Evolutionary conservation across 2,888 invertebrate genomes (phyloP).

Genomic region (Leuctra nigra): DNA sequence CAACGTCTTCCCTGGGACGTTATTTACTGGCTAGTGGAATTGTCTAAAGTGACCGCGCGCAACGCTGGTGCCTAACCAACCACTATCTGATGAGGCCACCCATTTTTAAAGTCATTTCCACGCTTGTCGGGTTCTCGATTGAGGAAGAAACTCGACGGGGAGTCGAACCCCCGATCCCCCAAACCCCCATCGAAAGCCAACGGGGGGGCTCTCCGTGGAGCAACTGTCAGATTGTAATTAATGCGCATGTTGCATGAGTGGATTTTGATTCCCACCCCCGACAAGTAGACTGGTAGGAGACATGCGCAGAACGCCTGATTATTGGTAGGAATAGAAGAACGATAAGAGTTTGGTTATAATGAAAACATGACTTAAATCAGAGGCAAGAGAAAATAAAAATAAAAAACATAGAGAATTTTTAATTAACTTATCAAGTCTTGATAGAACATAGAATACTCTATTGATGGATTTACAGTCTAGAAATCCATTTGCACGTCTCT

Average conservation of each 20-base stretch:
- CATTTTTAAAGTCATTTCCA: slow-evolving; percentile 29
- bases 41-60: slow-evolving; percentile 6
- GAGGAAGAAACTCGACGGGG: slow-evolving; percentile 28
- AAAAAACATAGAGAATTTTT: too few species aligned
- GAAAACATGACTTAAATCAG: too few species aligned
- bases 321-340: too few species aligned
- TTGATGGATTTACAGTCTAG: too few species aligned
- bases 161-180: slow-evolving; percentile 13
- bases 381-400: too few species aligned
- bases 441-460: too few species aligned
- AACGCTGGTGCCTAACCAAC: background rate
- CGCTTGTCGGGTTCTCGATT: slow-evolving; percentile 28
- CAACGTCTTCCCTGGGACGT: slow-evolving; percentile 5
- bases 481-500: too few species aligned
- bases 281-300: too few species aligned
- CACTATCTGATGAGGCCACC: slow-evolving; percentile 26
- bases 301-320: too few species aligned
- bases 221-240: slow-evolving; percentile 29
- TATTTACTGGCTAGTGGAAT: slow-evolving; percentile 7
- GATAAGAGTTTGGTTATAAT: too few species aligned
- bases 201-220: slow-evolving; percentile 13
- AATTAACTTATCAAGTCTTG: slow-evolving; percentile 11
- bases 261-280: slow-evolving; percentile 23
- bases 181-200: slow-evolving; percentile 17
- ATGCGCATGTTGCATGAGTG: slow-evolving; percentile 28